These are phyloP conservation scores for Chelon auratus DNA, from an alignment of 2,797 vertebrate species.

Conservation along the genomic window DNA sequence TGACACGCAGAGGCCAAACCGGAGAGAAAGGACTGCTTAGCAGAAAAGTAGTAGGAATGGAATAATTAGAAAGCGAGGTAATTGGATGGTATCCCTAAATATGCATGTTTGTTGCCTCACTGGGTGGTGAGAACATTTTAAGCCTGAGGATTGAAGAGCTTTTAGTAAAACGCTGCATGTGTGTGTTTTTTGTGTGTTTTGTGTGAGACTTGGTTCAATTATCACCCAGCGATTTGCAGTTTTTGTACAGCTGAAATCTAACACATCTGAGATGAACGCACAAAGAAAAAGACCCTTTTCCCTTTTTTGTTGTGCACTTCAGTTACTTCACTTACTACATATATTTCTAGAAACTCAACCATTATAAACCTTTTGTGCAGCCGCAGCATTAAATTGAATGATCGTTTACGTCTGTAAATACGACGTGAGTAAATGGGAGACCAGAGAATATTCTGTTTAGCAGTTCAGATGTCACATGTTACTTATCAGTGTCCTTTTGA, in stretches of 20 bases:
- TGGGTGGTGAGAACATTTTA: slow-evolving; percentile 8
- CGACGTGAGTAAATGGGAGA: not conserved
- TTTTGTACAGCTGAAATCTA: no score
- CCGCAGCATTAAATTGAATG: no score
- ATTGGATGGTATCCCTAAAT: slow-evolving; percentile 20
- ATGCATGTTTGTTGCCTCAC: slow-evolving; percentile 15
- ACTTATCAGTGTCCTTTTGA: no score
- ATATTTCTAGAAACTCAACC: no score
- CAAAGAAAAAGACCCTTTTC: no score
- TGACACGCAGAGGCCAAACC: slow-evolving; percentile 54
- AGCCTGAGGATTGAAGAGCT: not conserved
- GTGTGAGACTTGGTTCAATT: not conserved
- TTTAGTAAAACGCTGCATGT: not conserved
- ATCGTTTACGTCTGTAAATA: not conserved
- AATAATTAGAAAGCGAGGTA: slow-evolving; percentile 40
- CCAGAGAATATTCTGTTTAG: not conserved
- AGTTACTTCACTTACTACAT: no score
- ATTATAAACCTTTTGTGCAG: no score
- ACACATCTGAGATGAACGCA: no score
- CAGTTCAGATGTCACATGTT: slow-evolving; percentile 6
- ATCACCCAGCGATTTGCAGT: no score
- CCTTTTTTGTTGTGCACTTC: no score
- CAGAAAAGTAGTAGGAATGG: slow-evolving; percentile 37
- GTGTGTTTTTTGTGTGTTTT: not conserved
- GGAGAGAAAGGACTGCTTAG: slow-evolving; percentile 20